Percentiles rank a stretch among this genome's conserved stretches.
Evolutionary conservation across 2,113 vertebrate genomes (phyloP).

Genomic region (Antennarius striatus): DNA sequence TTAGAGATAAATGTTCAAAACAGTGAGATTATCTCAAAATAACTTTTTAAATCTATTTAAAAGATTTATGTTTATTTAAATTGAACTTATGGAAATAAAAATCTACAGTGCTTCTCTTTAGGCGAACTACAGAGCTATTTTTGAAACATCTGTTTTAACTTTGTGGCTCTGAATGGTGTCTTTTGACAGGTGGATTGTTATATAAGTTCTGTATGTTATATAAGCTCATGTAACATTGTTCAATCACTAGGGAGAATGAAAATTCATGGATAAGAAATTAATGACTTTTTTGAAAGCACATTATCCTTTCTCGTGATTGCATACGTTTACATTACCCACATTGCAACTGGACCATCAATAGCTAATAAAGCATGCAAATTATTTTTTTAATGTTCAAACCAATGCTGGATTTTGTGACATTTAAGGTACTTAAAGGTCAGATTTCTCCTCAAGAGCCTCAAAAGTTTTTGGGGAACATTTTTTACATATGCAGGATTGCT

Average conservation of each 20-base stretch:
- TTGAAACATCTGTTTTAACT: not conserved
- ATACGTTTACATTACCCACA: not conserved
- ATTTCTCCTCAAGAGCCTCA: no score
- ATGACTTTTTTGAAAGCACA: not conserved
- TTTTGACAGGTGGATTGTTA: conserved; percentile 1
- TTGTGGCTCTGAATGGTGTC: not conserved
- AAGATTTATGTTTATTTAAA: conserved; percentile 30
- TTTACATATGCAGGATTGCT: no score
- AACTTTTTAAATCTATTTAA: not conserved
- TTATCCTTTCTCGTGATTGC: not conserved
- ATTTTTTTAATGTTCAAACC: no score
- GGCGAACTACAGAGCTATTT: not conserved
- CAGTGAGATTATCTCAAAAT: conserved; percentile 10
- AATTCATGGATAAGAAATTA: not conserved
- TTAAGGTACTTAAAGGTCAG: no score
- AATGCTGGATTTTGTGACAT: no score
- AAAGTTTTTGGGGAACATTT: no score
- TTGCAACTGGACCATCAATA: not conserved
- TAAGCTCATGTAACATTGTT: not conserved
- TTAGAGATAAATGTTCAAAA: conserved; percentile 48
- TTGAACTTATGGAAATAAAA: no score
- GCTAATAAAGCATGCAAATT: no score
- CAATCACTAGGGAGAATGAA: not conserved
- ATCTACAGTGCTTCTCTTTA: no score
- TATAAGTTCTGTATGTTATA: no score